These are phyloP conservation scores for Amaurobius ferox DNA, from an alignment of 2,888 invertebrate genomes.

Conservation along the genomic window DNA sequence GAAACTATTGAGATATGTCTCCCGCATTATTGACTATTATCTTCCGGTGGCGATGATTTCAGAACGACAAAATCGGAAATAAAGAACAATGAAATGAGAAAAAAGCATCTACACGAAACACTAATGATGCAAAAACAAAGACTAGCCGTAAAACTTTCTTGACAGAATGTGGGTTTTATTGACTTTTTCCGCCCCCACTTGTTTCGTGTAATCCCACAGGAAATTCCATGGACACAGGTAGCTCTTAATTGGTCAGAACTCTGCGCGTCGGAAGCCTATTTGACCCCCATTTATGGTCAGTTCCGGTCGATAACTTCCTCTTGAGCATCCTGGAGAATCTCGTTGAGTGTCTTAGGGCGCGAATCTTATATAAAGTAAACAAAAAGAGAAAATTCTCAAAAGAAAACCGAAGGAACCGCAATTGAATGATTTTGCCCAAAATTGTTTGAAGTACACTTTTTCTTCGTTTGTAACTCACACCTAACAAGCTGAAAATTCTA, in stretches of 20 bases:
- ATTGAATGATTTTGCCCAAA: too few species aligned
- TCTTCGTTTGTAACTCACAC: too few species aligned
- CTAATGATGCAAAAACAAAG: slow-evolving; percentile 54
- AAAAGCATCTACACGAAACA: slow-evolving; percentile 13
- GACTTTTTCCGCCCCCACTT: slow-evolving; percentile 28
- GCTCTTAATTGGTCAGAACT: slow-evolving; percentile 39
- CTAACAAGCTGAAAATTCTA: too few species aligned
- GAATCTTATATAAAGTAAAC: neutral
- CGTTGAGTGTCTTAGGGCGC: neutral
- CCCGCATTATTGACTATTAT: slow-evolving; percentile 22
- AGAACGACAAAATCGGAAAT: neutral
- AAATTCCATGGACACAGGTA: slow-evolving; percentile 37
- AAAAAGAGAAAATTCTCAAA: neutral
- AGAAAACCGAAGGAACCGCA: too few species aligned
- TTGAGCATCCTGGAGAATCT: neutral
- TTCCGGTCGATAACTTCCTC: slow-evolving; percentile 29
- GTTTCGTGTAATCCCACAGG: slow-evolving; percentile 22
- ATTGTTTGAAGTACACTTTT: too few species aligned
- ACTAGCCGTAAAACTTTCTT: slow-evolving; percentile 28
- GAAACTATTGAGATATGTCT: too few species aligned
- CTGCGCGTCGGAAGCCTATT: slow-evolving; percentile 32
- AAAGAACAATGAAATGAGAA: neutral
- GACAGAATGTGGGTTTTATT: slow-evolving; percentile 36
- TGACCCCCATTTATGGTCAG: slow-evolving; percentile 51
- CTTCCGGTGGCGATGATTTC: slow-evolving; percentile 13